These are phyloP conservation scores for Neotoxoptera formosana DNA, from an alignment of 1,140 invertebrate genomes.

Conservation along the genomic window DNA sequence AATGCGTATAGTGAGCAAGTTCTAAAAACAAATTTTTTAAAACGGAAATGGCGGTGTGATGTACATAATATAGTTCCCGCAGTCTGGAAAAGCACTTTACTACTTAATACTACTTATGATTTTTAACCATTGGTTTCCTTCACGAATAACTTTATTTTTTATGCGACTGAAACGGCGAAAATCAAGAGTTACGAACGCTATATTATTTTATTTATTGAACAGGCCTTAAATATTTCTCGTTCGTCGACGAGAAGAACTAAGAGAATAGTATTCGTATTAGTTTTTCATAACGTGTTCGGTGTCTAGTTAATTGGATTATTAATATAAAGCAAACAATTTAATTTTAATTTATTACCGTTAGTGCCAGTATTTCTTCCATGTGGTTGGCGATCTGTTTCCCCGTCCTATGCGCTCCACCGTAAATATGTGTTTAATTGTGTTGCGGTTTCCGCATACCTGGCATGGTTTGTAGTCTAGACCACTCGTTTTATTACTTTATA, in stretches of 20 bases:
- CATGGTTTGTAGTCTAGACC: slow-evolving; percentile 23
- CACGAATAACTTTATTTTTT: slow-evolving; percentile 4
- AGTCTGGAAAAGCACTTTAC: neutral
- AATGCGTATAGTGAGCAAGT: neutral
- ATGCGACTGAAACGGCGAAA: neutral
- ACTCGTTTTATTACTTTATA: neutral
- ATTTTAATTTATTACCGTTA: neutral
- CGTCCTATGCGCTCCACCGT: neutral
- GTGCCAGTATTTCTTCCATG: slow-evolving; percentile 16
- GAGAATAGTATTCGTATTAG: neutral
- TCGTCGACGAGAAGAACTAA: neutral
- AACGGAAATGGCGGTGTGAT: neutral
- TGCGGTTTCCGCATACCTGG: neutral
- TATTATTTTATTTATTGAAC: neutral
- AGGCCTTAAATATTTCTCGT: neutral
- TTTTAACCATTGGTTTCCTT: neutral
- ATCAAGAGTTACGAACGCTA: neutral
- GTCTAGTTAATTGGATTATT: neutral
- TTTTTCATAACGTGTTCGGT: neutral
- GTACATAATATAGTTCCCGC: neutral
- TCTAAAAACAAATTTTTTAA: neutral
- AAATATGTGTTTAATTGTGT: neutral
- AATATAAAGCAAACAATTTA: neutral
- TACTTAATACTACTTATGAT: slow-evolving; percentile 1
- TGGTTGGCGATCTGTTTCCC: neutral